Conservation (phyloP, 35 echinoderm and acorn worm genomes). For the Anneissia japonica region DNA sequence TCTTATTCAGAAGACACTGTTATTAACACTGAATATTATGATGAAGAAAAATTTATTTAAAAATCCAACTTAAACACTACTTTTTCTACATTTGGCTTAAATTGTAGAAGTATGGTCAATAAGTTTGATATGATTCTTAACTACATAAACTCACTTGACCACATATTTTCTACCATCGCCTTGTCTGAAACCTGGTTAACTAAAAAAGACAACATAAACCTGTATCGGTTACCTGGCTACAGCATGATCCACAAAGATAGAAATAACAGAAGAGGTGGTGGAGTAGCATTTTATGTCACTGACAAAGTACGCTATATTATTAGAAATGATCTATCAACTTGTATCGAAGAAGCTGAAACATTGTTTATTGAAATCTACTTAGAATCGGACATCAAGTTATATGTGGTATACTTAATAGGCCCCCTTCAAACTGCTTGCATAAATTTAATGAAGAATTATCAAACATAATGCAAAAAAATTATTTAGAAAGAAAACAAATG, state of each 20-base stretch:
- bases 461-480: neutral
- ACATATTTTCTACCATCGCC: neutral
- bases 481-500: neutral
- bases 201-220: neutral
- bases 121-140: neutral
- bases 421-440: neutral
- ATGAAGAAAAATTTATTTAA: too few relatives aligned
- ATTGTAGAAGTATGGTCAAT: neutral
- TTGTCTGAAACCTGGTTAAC: neutral
- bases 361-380: neutral
- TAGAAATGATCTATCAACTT: neutral
- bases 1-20: too few relatives aligned
- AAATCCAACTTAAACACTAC: too few relatives aligned
- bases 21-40: too few relatives aligned
- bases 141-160: neutral
- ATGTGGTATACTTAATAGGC: neutral
- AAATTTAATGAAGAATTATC: neutral
- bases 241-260: neutral
- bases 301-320: neutral
- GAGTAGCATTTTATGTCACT: neutral
- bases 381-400: neutral
- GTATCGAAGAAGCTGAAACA: neutral
- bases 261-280: neutral
- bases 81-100: too few relatives aligned
- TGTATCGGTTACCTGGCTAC: neutral